Conservation (phyloP, 2,113 vertebrate genomes). For the Leucopsar rothschildi region DNA sequence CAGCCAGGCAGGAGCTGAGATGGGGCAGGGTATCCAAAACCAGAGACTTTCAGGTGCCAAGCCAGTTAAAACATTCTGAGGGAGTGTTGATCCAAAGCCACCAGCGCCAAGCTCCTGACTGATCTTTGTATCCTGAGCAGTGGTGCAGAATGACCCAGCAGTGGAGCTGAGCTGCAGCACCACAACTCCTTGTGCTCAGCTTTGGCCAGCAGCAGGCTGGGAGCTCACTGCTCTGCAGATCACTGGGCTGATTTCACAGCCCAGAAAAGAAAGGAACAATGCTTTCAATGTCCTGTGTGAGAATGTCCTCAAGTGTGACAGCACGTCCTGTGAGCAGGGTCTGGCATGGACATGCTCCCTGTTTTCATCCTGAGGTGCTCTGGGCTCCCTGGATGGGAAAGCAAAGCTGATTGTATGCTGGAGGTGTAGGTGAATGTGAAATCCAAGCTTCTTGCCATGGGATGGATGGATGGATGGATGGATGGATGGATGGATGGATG, state of each 20-base stretch:
- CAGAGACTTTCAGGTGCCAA: neutral
- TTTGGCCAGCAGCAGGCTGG: neutral
- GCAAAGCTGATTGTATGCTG: neutral
- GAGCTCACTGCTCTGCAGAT: neutral
- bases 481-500: no score
- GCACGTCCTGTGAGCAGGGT: neutral
- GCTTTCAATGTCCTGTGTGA: neutral
- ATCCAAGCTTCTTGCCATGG: accelerated
- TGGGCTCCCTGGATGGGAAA: neutral
- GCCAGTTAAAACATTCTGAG: neutral
- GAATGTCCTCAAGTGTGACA: accelerated
- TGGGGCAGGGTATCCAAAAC: neutral
- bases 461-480: neutral
- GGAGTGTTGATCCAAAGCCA: accelerated
- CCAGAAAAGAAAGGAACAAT: neutral
- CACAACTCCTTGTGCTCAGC: neutral
- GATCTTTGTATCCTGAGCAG: accelerated
- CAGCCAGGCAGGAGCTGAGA: neutral
- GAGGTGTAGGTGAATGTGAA: neutral
- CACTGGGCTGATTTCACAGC: neutral
- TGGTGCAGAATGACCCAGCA: neutral
- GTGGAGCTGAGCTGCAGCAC: neutral
- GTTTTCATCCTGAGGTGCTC: neutral
- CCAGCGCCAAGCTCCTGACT: neutral
- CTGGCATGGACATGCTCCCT: neutral